Conservation (phyloP, 2,113 vertebrate genomes). For the Sporophila hypoxantha region DNA sequence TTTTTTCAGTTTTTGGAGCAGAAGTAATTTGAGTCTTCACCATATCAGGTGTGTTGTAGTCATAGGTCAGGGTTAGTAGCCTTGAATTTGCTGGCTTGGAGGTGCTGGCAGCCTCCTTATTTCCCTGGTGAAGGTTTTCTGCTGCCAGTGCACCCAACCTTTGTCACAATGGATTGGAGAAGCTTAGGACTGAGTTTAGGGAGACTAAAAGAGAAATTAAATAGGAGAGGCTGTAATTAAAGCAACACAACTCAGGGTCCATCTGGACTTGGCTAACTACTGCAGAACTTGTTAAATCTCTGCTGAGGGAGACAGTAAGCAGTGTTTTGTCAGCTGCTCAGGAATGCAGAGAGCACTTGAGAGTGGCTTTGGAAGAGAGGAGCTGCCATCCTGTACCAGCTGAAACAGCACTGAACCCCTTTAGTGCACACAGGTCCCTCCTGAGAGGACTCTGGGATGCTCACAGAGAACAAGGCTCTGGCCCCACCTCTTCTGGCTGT, state of each 20-base stretch:
- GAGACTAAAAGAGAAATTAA: background rate
- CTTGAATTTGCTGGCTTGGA: background rate
- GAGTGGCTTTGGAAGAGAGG: background rate
- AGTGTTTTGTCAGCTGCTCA: background rate
- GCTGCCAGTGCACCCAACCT: background rate
- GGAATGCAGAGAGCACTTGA: background rate
- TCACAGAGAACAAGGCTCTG: background rate
- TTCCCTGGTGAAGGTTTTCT: background rate
- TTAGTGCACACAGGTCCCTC: background rate
- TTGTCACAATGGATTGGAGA: background rate
- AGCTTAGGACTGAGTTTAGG: background rate
- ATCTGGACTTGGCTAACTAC: background rate
- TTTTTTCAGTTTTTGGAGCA: background rate
- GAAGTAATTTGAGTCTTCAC: background rate
- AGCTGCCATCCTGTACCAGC: background rate
- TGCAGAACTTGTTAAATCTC: background rate
- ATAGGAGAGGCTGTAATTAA: background rate
- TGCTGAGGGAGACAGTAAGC: background rate
- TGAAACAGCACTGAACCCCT: background rate
- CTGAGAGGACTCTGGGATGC: background rate
- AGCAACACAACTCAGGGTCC: background rate
- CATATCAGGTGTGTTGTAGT: background rate
- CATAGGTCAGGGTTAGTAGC: background rate
- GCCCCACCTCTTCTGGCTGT: background rate
- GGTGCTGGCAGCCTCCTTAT: background rate